Evolutionary conservation across 2,797 vertebrate species (phyloP).

Genomic region (Urosaurus nigricauda): DNA sequence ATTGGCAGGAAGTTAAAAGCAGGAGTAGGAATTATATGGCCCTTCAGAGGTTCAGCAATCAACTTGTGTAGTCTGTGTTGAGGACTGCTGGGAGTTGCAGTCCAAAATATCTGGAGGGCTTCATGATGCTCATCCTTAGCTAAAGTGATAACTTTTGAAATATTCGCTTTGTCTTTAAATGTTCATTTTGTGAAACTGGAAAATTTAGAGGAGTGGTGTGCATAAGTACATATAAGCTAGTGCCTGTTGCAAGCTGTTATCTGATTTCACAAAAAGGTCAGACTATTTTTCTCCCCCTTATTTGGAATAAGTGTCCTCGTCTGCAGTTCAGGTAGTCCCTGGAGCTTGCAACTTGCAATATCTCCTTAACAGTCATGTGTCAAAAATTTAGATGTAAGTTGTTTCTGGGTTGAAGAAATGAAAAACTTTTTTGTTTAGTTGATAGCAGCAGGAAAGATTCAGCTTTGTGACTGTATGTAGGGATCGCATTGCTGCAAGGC

Average conservation of each 20-base stretch:
- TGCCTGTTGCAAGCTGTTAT: slow-evolving; percentile 44
- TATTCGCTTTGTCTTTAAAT: slow-evolving; percentile 40
- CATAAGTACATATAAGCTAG: slow-evolving; percentile 9
- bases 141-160: neutral
- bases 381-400: slow-evolving; percentile 65
- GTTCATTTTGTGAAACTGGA: slow-evolving; percentile 14
- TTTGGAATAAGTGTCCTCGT: slow-evolving; percentile 28
- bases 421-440: slow-evolving; percentile 58
- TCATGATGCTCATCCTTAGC: neutral
- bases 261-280: slow-evolving; percentile 50
- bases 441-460: slow-evolving; percentile 18
- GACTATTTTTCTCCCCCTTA: slow-evolving; percentile 13
- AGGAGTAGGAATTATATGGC: too few species aligned
- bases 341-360: slow-evolving; percentile 34
- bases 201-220: neutral
- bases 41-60: too few species aligned
- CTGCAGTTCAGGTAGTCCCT: slow-evolving; percentile 29
- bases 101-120: too few species aligned
- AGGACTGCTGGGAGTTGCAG: too few species aligned
- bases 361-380: slow-evolving; percentile 53
- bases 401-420: slow-evolving; percentile 53
- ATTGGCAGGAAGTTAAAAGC: neutral
- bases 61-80: too few species aligned
- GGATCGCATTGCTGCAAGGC: slow-evolving; percentile 66
- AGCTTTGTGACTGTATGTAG: slow-evolving; percentile 66